Base-by-base conservation (phyloP, 2,888 invertebrate species). In the Drosophila lacicola region DNA sequence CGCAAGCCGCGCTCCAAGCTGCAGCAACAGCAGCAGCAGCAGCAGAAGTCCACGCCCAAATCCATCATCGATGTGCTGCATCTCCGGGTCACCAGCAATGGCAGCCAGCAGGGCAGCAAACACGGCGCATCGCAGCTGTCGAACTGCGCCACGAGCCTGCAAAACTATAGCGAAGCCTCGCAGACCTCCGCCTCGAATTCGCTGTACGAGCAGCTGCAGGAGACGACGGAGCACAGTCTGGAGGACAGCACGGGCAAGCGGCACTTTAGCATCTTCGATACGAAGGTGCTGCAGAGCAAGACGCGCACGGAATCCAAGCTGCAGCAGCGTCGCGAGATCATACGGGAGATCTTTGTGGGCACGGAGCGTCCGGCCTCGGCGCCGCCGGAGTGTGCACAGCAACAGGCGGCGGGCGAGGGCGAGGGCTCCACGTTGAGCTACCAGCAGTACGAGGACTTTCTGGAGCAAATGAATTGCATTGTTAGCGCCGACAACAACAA, bases 361-460 rank as follows among this genome's bases (percentile, higher is more conserved):
- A 91, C 90, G 69, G 96, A 97, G 85, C 93, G 96, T 44, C 96
- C 97, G 0, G 96, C 96, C 0, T 96, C 96, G 0, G 96, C 97
- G 0, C 96, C 97, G 0, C 96, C 97, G 0, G 90, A 91, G 65
- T 90, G 91, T 25, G 90, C 90, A 1, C 93, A 93, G 54, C 88
- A 93, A 50, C 88, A 78, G 25, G 58, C 62, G 42, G 19, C 75
- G 1, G 76, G 44, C 9, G 50, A 50, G 42, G 36, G 29, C 8
- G 29, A 64, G 14, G 36, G 14, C 6, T 51, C 82, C 64, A 74
- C 80, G 0, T 39, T 87, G 10, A 91, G 90, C 9, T 92, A 91
- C 60, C 88, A 92, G 46, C 90, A 91, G 19, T 93, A 92, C 61
- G 90, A 92, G 66, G 90, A 92, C 65, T 91, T 90, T 71, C 69